Evolutionary conservation across 2,113 vertebrate genomes (phyloP), one percentile per base, ranked within the genome.

Genomic region (Rhizomys pruinosus): DNA sequence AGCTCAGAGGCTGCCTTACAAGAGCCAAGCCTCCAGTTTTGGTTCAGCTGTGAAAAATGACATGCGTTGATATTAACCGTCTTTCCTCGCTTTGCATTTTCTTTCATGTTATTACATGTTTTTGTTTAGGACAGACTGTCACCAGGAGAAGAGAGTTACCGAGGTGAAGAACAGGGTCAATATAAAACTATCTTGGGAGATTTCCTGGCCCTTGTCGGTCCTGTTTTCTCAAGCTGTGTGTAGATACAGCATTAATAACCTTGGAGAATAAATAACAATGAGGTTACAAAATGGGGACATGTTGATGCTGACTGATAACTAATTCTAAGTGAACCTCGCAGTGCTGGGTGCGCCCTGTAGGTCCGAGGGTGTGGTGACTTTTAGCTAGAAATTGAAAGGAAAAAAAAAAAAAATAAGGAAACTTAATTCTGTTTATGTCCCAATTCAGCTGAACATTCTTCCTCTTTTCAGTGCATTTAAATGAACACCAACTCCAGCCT

Each of bases 231-330:
- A 57, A 34, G 74, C 55, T 79, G 20, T 92, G 69, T 3, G 7
- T 82, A 47, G 81, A 37, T 69, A 47, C 34, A 66, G 88, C 79
- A 19, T 89, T 93, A 89, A 94, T 92, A 96, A 92, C 79, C 90
- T 72, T 92, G 93, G 89, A 95, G 76, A 93, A 89, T 47, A 91
- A 96, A 84, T 87, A 87, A 93, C 64, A 88, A 47, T 74, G 81
- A 32, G 86, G 1, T 86, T 97, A 77, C 84, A 80, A 64, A 94
- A 92, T 1, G 73, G 94, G 72, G 73, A 80, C 59, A 0, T 27
- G n/a, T 47, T 61, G 11, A 87, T 84, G n/a, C 47, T 92, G 91
- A 64, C 72, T 91, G 89, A 91, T 95, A 92, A 79, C 79, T 80
- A 22, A n/a, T 57, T 90, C 32, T 34, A 94, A 71, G 73, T 88